Evolutionary conservation across 2,797 vertebrate genomes (phyloP), one percentile per base, ranked within the genome.

Genomic region (Steatocranus sp.): DNA sequence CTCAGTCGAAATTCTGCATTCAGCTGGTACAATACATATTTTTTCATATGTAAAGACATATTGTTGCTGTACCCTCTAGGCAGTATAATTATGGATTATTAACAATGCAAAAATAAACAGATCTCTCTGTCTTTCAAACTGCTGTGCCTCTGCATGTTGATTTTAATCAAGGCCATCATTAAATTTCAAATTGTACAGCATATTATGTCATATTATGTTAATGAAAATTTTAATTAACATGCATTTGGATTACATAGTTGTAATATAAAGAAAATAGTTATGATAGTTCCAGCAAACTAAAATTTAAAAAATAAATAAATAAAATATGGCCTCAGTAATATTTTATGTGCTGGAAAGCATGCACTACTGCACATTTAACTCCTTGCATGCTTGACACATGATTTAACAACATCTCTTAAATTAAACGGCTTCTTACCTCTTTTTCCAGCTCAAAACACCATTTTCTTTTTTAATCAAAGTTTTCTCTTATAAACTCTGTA

Each of bases 51-150:
- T 56, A 30, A n/a, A 30, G 5, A 46, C 17, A 15, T 23, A 17
- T 17, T 4, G 34, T 17, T 49, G 11, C 3, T n/a, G 25, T 10
- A 8, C 6, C 43, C 5, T 46, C 3, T 68, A 43, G 20, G 14
- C 14, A n/a, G 34, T 3, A 34, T 15, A 56, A 34, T 54, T 80
- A 18, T 8, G 14, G 20, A 25, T 15, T n/a, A 48, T 73, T 48
- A 30, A 48, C 41, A 73, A 73, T n/a, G 6, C 0, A 0, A 30
- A 48, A 48, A 46, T 46, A 46, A 48, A 73, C 41, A 73, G 41
- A 48, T 48, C 1, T 73, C 5, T 41, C 41, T 73, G 41, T 70
- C 66, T 70, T 70, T 73, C 5, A 48, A 73, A n/a, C 2, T 48
- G 27, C 41, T 48, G 6, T 48, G 41, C 25, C 25, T 27, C 25